Evolutionary conservation across 2,797 vertebrate species (phyloP).

Genomic region (Vultur gryphus): DNA sequence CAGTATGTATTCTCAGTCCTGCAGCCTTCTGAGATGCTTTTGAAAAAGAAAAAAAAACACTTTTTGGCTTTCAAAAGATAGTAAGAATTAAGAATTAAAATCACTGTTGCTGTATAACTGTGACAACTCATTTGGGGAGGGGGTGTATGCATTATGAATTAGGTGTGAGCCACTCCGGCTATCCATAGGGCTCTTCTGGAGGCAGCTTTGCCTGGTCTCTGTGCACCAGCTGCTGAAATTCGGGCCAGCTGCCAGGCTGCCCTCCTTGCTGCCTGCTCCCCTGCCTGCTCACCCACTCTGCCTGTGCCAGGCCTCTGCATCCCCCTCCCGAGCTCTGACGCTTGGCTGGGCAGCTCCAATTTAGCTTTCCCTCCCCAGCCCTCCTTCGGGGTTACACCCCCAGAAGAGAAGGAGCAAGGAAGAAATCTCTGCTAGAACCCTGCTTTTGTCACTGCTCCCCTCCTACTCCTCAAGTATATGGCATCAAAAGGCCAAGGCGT

Average conservation of each 20-base stretch:
- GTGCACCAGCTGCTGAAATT: background rate
- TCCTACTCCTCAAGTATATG: background rate
- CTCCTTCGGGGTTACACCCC: background rate
- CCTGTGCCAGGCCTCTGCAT: background rate
- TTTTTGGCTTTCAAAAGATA: background rate
- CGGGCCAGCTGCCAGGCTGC: background rate
- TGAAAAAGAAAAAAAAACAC: background rate
- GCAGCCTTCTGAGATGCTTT: background rate
- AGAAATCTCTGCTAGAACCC: background rate
- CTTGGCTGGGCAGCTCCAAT: background rate
- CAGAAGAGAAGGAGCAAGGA: background rate
- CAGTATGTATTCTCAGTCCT: background rate
- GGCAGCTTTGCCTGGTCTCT: background rate
- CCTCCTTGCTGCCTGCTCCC: background rate
- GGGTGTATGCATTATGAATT: background rate
- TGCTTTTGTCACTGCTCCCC: background rate
- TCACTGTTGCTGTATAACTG: background rate
- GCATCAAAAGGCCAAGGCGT: background rate
- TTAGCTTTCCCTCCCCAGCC: background rate
- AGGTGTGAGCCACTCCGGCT: background rate
- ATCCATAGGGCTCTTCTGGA: background rate
- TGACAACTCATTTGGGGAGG: background rate
- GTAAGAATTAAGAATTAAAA: background rate
- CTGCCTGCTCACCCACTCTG: background rate
- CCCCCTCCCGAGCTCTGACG: background rate